These are phyloP conservation scores for Pardalotus punctatus DNA, from an alignment of 2,113 vertebrate genomes.

Conservation along the genomic window DNA sequence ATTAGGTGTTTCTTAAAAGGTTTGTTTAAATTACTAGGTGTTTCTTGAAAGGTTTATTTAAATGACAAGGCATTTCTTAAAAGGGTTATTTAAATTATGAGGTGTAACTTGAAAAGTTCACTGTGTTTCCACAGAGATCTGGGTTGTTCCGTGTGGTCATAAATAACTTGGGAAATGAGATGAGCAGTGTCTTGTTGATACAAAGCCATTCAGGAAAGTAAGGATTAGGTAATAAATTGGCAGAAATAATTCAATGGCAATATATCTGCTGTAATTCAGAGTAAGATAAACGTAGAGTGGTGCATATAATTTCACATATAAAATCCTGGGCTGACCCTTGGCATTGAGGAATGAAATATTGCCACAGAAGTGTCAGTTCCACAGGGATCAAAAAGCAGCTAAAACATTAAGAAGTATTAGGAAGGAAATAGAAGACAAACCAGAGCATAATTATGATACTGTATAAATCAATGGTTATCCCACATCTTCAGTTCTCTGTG, in stretches of 20 bases:
- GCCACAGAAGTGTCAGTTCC: not conserved
- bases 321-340: conserved; percentile 9
- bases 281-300: not conserved
- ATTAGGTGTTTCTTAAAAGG: not conserved
- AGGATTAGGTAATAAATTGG: not conserved
- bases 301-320: not conserved
- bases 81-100: not conserved
- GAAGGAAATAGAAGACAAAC: conserved; percentile 17
- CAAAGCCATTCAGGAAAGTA: not conserved
- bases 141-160: not conserved
- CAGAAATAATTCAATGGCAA: not conserved
- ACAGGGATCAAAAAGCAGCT: not conserved
- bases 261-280: not conserved
- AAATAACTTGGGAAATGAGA: not conserved
- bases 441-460: not conserved
- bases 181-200: not conserved
- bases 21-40: not conserved
- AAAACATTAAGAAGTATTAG: not conserved
- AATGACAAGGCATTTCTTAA: not conserved
- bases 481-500: not conserved
- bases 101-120: not conserved
- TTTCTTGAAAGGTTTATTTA: not conserved
- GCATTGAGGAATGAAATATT: not conserved
- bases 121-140: not conserved
- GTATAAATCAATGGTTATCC: not conserved